These are phyloP conservation scores for Antheraea mylitta DNA, from an alignment of 1,140 invertebrate genomes.

Conservation along the genomic window DNA sequence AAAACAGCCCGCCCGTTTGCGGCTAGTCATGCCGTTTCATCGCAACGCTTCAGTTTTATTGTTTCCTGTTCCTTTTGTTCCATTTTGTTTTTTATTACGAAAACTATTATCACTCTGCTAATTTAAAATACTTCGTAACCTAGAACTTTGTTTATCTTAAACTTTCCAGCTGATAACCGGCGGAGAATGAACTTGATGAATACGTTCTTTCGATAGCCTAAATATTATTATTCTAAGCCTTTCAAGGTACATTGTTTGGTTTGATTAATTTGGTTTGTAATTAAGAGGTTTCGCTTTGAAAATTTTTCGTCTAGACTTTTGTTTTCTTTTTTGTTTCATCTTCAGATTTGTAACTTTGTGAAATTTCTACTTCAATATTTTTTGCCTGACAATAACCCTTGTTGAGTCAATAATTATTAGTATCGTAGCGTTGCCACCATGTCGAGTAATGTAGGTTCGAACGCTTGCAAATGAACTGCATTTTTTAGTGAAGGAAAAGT, in stretches of 20 bases:
- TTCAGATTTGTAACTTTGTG: not conserved
- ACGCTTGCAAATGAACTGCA: no score
- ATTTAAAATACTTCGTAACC: not conserved
- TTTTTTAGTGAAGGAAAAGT: no score
- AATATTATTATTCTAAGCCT: not conserved
- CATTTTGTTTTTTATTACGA: not conserved
- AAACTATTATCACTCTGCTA: not conserved
- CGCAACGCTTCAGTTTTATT: not conserved
- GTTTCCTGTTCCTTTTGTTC: not conserved
- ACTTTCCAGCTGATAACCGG: not conserved
- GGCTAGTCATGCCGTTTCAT: conserved; percentile 22
- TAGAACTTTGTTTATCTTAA: not conserved
- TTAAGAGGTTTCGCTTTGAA: not conserved
- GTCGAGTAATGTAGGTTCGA: no score
- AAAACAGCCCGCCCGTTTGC: conserved; percentile 37
- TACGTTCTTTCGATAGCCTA: not conserved
- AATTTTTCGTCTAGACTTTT: not conserved
- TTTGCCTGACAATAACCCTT: no score
- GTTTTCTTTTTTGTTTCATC: not conserved
- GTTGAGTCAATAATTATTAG: no score
- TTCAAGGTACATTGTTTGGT: not conserved
- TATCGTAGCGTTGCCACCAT: no score
- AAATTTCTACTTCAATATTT: not conserved
- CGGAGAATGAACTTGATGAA: not conserved
- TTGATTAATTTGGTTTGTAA: conserved; percentile 3